These are phyloP conservation scores for Corynorhinus townsendii DNA, from an alignment of 2,113 vertebrate species.

Conservation along the genomic window DNA sequence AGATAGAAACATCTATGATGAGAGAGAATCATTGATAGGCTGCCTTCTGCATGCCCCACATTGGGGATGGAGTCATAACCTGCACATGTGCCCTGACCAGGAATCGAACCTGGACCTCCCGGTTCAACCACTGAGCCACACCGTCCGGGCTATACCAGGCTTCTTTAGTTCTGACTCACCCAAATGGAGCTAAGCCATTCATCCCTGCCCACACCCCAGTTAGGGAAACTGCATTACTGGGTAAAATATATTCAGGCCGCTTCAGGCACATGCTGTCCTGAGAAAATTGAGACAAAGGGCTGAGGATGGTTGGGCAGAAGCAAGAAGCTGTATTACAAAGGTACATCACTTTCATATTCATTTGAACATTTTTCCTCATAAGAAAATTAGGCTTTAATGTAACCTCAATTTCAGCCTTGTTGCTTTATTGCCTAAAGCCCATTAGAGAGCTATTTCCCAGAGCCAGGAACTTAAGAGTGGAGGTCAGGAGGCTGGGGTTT, in stretches of 20 bases:
- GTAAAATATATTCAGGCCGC: background rate
- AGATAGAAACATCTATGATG: too few species aligned
- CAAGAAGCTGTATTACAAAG: constrained; percentile 58
- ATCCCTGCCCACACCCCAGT: background rate
- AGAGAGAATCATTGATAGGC: too few species aligned
- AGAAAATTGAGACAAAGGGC: constrained; percentile 62
- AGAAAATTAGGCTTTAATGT: constrained; percentile 73
- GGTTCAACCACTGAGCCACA: too few species aligned
- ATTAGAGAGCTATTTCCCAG: constrained; percentile 71
- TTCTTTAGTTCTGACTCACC: background rate
- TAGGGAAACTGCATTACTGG: background rate
- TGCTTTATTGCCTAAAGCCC: constrained; percentile 65
- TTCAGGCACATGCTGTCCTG: constrained; percentile 26
- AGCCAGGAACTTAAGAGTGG: constrained; percentile 61
- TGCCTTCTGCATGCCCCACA: too few species aligned
- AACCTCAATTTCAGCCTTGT: constrained; percentile 74
- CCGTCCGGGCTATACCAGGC: background rate
- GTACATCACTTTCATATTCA: constrained; percentile 61
- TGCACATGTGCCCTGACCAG: too few species aligned
- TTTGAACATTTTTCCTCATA: constrained; percentile 65
- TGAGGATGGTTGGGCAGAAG: constrained; percentile 10
- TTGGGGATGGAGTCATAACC: too few species aligned
- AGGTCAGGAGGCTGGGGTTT: constrained; percentile 65
- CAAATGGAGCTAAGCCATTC: background rate
- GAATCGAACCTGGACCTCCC: too few species aligned